These are phyloP conservation scores for Ceyx margarethae DNA, from an alignment of 2,113 vertebrate genomes.

Conservation along the genomic window DNA sequence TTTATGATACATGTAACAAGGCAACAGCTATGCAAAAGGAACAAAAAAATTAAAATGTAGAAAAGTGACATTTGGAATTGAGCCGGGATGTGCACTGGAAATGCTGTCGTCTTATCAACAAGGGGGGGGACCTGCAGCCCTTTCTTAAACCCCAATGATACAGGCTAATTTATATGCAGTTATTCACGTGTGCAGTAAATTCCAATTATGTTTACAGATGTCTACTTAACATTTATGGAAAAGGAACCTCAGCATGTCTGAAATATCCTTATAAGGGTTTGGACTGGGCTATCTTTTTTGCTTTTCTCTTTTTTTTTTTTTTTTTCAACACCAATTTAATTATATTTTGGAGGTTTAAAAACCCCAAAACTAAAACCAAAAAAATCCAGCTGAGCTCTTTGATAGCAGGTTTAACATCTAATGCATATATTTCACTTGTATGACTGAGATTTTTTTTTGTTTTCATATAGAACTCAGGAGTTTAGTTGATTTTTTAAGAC, in stretches of 20 bases:
- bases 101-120: background rate
- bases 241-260: constrained; percentile 60
- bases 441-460: background rate
- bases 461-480: background rate
- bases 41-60: constrained; percentile 4
- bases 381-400: constrained; percentile 17
- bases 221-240: constrained; percentile 83
- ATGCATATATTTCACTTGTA: background rate
- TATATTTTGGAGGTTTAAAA: constrained; percentile 42
- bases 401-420: constrained; percentile 10
- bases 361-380: background rate
- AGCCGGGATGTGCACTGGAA: background rate
- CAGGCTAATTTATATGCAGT: constrained; percentile 84
- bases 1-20: constrained; percentile 21
- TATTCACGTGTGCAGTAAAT: constrained; percentile 90
- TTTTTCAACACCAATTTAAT: constrained; percentile 30
- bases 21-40: background rate
- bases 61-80: constrained; percentile 59
- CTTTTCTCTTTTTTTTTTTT: background rate
- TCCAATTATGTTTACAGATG: constrained; percentile 89
- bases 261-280: constrained; percentile 54
- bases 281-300: background rate
- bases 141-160: constrained; percentile 9
- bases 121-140: constrained; percentile 25
- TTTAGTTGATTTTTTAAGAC: background rate